Percentiles rank a stretch among this genome's conserved stretches.
phyloP scores from a whole-genome alignment of 2,113 vertebrate genomes.

The Barnardius zonarius region DNA sequence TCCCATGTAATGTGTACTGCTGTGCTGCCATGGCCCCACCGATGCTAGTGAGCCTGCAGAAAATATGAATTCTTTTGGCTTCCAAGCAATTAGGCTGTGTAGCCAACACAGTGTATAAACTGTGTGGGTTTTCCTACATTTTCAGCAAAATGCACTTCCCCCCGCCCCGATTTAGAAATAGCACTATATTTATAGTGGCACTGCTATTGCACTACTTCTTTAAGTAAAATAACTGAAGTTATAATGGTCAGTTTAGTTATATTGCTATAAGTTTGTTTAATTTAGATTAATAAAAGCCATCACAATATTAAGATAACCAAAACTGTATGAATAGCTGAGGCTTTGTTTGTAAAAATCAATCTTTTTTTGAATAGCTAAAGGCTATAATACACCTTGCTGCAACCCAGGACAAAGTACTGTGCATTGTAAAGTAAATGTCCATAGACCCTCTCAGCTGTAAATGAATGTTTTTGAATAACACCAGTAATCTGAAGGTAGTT shows the following conservation, averaged over 20 bases:
- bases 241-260: neutral
- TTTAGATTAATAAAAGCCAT: neutral
- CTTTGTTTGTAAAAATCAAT: neutral
- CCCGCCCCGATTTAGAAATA: neutral
- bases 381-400: neutral
- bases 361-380: neutral
- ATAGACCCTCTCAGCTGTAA: constrained; percentile 45
- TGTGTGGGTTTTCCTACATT: neutral
- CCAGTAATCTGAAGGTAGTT: constrained; percentile 74
- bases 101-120: neutral
- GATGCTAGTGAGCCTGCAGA: neutral
- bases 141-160: neutral
- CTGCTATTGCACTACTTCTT: neutral
- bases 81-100: neutral
- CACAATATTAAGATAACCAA: neutral
- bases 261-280: neutral
- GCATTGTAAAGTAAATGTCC: constrained; percentile 24
- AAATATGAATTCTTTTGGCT: neutral
- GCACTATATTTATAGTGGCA: neutral
- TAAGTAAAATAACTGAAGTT: neutral
- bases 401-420: neutral
- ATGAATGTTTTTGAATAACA: constrained; percentile 69
- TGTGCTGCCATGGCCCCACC: no score
- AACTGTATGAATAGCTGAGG: neutral
- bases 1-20: neutral